phyloP scores from a whole-genome alignment of 2,888 invertebrate genomes.

The Thecocarcelia acutangulata region DNA sequence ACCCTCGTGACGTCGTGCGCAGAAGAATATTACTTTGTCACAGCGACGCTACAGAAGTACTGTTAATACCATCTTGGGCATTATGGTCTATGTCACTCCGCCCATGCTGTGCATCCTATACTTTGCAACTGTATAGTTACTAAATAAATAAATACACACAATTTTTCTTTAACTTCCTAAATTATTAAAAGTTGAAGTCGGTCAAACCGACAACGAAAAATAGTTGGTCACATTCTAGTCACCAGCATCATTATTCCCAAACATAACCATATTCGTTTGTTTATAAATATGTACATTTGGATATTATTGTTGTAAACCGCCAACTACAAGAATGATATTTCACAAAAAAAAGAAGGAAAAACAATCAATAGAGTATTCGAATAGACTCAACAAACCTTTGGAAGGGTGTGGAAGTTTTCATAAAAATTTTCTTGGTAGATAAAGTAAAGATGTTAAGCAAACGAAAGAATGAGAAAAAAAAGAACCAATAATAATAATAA shows the following conservation, averaged over 20 bases:
- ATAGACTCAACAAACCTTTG: constrained; percentile 10
- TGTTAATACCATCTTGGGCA: too few relatives aligned
- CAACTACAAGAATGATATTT: constrained; percentile 25
- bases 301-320: constrained; percentile 13
- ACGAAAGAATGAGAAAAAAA: constrained; percentile 20
- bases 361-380: constrained; percentile 56
- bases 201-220: too few relatives aligned
- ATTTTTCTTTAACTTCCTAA: too few relatives aligned
- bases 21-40: too few relatives aligned
- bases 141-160: too few relatives aligned
- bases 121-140: too few relatives aligned
- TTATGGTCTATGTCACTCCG: too few relatives aligned
- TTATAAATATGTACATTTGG: background rate
- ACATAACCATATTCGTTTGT: background rate
- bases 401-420: constrained; percentile 51
- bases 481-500: constrained; percentile 47
- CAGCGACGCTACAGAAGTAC: too few relatives aligned
- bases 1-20: too few relatives aligned
- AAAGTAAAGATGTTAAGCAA: constrained; percentile 32
- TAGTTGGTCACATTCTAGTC: background rate
- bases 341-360: constrained; percentile 12
- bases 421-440: constrained; percentile 7
- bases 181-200: too few relatives aligned
- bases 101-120: too few relatives aligned
- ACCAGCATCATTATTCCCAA: too few relatives aligned